phyloP scores from a whole-genome alignment of 2,113 vertebrate species.

The Jacana jacana region DNA sequence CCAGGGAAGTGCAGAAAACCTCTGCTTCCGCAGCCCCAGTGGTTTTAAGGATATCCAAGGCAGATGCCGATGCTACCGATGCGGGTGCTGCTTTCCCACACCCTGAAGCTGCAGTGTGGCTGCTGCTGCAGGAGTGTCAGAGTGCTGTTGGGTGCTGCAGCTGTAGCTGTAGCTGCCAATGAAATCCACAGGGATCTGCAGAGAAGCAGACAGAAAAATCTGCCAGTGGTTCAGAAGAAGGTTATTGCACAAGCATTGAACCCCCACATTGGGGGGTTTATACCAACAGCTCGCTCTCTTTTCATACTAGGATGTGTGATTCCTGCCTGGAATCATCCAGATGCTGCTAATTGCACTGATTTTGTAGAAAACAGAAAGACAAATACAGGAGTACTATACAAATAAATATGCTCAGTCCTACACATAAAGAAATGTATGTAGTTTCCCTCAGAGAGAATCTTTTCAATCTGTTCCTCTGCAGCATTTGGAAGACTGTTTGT shows the following conservation, averaged over 20 bases:
- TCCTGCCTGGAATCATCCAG: not conserved
- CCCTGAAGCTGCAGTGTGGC: not conserved
- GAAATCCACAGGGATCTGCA: not conserved
- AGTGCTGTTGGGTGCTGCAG: fast-evolving
- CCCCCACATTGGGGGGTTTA: fast-evolving
- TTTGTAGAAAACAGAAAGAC: not conserved
- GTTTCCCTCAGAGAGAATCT: not conserved
- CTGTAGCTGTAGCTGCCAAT: not conserved
- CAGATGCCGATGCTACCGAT: not conserved
- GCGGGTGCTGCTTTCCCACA: not conserved
- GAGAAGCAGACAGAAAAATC: not conserved
- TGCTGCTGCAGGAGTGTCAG: not conserved
- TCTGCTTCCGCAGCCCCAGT: too few species aligned
- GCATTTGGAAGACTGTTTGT: not conserved
- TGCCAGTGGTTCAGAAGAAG: not conserved
- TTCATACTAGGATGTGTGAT: too few species aligned
- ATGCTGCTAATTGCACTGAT: not conserved
- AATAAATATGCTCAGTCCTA: not conserved
- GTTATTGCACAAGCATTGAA: not conserved
- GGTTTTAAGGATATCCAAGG: not conserved
- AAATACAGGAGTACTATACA: not conserved
- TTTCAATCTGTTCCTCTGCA: not conserved
- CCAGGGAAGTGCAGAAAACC: not conserved
- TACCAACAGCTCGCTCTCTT: not conserved
- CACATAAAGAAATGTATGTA: not conserved